A percentile compares a stretch with the other conserved stretches of the same genome.
These are phyloP conservation scores for Corythornis cristatus DNA, from an alignment of 2,113 vertebrate genomes.

Conservation along the genomic window DNA sequence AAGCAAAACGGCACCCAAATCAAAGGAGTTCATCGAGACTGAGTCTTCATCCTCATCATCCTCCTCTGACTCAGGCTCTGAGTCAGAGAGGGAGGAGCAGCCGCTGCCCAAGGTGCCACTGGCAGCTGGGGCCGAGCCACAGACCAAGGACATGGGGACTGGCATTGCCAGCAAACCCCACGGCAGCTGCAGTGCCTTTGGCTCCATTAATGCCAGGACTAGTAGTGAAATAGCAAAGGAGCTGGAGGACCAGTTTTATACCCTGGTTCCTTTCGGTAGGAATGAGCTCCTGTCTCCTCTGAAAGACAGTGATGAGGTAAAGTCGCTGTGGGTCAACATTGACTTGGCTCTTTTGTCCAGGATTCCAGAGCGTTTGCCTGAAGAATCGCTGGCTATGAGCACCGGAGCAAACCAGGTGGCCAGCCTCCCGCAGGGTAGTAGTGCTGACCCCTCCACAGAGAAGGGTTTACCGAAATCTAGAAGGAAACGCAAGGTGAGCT, in stretches of 20 bases:
- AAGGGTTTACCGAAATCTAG: conserved; percentile 81
- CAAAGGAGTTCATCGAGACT: conserved; percentile 78
- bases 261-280: conserved; percentile 93
- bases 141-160: conserved; percentile 63
- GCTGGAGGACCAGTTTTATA: conserved; percentile 89
- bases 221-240: conserved; percentile 81
- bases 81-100: conserved; percentile 77
- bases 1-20: conserved; percentile 73
- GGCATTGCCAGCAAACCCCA: conserved; percentile 30
- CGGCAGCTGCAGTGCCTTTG: conserved; percentile 53
- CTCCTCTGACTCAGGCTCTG: conserved; percentile 84
- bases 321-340: conserved; percentile 94
- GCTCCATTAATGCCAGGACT: conserved; percentile 78
- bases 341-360: conserved; percentile 92
- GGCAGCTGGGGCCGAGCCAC: conserved; percentile 67
- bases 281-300: conserved; percentile 80
- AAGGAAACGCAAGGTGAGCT: conserved; percentile 94
- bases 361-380: conserved; percentile 84
- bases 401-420: conserved; percentile 72
- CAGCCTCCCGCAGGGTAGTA: conserved; percentile 68
- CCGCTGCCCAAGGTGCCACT: conserved; percentile 74
- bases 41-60: conserved; percentile 80
- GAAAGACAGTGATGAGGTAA: conserved; percentile 85
- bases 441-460: conserved; percentile 70
- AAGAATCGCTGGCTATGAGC: conserved; percentile 70